Conservation (phyloP, 2,797 vertebrate genomes). For the Loris lydekkerianus region DNA sequence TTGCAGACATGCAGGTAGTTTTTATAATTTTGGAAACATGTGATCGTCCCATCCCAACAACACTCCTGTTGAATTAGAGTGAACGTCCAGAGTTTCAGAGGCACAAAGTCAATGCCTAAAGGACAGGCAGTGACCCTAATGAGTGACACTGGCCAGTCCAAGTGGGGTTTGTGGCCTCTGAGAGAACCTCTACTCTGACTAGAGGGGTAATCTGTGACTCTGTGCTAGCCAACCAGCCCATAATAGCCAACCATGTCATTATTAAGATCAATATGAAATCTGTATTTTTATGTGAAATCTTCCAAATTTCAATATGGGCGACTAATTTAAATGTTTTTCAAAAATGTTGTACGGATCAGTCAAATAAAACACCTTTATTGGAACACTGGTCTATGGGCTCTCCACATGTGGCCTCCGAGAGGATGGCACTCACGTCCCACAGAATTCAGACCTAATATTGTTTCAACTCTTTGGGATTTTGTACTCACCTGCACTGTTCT, state of each 20-base stretch:
- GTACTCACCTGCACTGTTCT: not conserved
- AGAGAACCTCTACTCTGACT: not conserved
- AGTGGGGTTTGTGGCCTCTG: not conserved
- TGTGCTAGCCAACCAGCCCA: not conserved
- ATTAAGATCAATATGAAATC: not conserved
- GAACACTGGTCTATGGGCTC: not conserved
- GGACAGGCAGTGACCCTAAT: not conserved
- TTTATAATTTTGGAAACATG: conserved; percentile 23
- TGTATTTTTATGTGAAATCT: conserved; percentile 15
- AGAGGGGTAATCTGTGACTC: not conserved
- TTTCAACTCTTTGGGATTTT: not conserved
- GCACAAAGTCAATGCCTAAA: not conserved
- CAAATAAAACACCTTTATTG: not conserved
- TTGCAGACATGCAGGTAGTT: not conserved
- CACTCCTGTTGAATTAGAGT: not conserved
- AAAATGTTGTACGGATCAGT: not conserved
- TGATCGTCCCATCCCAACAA: not conserved
- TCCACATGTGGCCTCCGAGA: not conserved
- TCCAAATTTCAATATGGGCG: conserved; percentile 20
- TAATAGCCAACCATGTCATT: not conserved
- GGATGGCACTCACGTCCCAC: not conserved
- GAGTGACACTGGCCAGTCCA: not conserved
- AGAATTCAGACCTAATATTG: not conserved
- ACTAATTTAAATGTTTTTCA: conserved; percentile 19
- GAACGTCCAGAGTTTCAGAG: conserved; percentile 16